Percentiles rank a stretch among this genome's conserved stretches.
phyloP scores from a whole-genome alignment of 2,113 vertebrate genomes.

The Baryphthengus martii region DNA sequence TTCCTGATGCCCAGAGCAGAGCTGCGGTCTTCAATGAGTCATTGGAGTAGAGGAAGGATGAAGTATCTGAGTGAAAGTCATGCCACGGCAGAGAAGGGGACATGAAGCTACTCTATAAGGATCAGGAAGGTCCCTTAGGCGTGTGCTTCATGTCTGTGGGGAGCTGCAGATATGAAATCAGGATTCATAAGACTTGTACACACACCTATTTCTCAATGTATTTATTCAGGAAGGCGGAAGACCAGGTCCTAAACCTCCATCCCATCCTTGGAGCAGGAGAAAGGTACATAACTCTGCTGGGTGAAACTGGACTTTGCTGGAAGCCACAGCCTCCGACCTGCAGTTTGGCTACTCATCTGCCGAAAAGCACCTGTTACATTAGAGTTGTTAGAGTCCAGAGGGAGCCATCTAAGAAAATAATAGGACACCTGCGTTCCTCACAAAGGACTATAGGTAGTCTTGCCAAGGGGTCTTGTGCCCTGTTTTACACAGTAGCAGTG shows the following conservation, averaged over 20 bases:
- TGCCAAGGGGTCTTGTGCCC: background rate
- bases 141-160: background rate
- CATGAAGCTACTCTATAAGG: background rate
- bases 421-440: background rate
- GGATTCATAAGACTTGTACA: background rate
- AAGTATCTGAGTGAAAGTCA: background rate
- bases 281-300: background rate
- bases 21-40: background rate
- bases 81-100: background rate
- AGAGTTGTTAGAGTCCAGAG: background rate
- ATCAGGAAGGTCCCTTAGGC: background rate
- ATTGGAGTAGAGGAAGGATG: background rate
- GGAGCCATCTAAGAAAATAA: background rate
- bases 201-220: background rate
- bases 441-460: background rate
- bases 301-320: background rate
- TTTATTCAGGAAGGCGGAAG: background rate
- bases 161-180: background rate
- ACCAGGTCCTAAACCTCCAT: background rate
- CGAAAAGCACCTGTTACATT: background rate
- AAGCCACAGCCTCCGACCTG: background rate
- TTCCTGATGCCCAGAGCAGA: background rate
- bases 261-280: background rate
- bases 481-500: background rate
- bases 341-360: background rate